A percentile compares a stretch with the other conserved stretches of the same genome.
phyloP scores from a whole-genome alignment of 2,888 invertebrate species.

The Coenonympha glycerion region DNA sequence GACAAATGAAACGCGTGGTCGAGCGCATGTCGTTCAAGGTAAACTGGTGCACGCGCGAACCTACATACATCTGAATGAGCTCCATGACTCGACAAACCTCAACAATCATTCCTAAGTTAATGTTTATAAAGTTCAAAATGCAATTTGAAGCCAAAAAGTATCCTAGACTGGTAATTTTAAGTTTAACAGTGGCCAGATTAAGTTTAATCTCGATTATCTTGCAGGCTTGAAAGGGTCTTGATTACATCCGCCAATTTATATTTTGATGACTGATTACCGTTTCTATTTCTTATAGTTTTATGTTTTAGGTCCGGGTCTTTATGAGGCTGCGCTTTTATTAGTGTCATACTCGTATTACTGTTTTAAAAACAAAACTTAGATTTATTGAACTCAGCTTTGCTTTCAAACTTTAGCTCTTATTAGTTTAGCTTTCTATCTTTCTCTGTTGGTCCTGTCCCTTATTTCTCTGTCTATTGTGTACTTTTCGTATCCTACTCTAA shows the following conservation, averaged over 20 bases:
- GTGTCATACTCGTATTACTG: no score
- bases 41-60: slow-evolving; percentile 32
- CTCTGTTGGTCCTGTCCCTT: no score
- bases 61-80: slow-evolving; percentile 21
- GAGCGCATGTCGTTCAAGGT: slow-evolving; percentile 43
- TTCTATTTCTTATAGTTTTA: no score
- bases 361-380: no score
- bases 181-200: slow-evolving; percentile 4
- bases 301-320: no score
- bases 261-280: no score
- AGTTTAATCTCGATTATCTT: neutral
- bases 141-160: neutral
- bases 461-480: no score
- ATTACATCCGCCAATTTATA: neutral
- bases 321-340: no score
- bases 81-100: neutral
- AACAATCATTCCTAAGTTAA: slow-evolving; percentile 1
- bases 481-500: no score
- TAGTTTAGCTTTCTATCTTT: no score
- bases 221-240: neutral
- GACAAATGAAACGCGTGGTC: slow-evolving; percentile 28
- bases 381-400: no score
- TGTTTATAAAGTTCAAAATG: slow-evolving; percentile 2
- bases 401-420: no score
- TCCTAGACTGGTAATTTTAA: slow-evolving; percentile 6